phyloP scores from a whole-genome alignment of 2,888 invertebrate species.

The Amiota mariae region DNA sequence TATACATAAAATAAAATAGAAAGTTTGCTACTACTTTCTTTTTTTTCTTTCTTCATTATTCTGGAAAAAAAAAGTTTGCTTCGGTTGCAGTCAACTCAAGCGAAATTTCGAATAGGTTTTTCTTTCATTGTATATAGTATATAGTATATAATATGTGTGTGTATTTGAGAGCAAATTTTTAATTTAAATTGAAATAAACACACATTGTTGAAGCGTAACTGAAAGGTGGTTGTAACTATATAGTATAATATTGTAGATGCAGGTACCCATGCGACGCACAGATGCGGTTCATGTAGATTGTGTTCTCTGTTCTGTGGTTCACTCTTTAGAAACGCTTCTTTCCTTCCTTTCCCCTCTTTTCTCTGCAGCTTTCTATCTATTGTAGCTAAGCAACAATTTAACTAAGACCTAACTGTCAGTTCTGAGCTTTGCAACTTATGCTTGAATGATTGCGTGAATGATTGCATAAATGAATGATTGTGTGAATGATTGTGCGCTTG shows the following conservation, averaged over 20 bases:
- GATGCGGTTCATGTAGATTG: neutral
- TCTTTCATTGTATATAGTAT: neutral
- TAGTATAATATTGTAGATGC: neutral
- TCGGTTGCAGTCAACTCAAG: neutral
- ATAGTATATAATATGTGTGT: neutral
- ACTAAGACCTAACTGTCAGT: neutral
- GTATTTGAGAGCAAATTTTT: slow-evolving; percentile 51
- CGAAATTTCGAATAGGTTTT: neutral
- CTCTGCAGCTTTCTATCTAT: too few species aligned
- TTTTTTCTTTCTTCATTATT: neutral
- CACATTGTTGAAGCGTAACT: slow-evolving; percentile 47
- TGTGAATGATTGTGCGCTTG: neutral
- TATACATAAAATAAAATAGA: neutral
- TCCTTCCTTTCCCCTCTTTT: too few species aligned
- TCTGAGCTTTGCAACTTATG: neutral
- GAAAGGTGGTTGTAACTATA: neutral
- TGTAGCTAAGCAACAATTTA: too few species aligned
- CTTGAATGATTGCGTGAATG: slow-evolving; percentile 23
- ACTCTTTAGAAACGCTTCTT: too few species aligned
- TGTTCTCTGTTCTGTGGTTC: neutral
- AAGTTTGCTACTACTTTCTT: neutral
- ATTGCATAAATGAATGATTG: slow-evolving; percentile 4
- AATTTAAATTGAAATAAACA: slow-evolving; percentile 65
- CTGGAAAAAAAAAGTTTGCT: neutral
- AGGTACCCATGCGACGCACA: neutral